A percentile compares a stretch with the other conserved stretches of the same genome.
Conservation (phyloP, 1,140 invertebrate species). For the Epicauta chinensis region DNA sequence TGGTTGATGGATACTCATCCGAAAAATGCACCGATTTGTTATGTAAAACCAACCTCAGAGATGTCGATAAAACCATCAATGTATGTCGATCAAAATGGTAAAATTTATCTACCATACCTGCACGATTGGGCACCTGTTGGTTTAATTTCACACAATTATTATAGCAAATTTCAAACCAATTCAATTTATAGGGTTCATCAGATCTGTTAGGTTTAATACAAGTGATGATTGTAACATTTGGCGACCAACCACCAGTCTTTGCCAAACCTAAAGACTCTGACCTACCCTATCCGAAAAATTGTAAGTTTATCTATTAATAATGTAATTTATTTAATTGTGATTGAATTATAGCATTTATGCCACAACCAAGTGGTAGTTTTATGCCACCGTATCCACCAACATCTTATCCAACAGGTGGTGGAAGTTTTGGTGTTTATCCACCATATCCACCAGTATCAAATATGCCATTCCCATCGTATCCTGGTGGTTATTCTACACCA, state of each 20-base stretch:
- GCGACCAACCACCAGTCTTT: slow-evolving; percentile 93
- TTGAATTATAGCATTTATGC: slow-evolving; percentile 51
- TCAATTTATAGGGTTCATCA: slow-evolving; percentile 59
- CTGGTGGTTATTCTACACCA: slow-evolving; percentile 36
- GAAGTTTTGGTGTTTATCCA: slow-evolving; percentile 29
- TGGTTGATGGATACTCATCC: slow-evolving; percentile 98
- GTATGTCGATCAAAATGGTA: slow-evolving; percentile 92
- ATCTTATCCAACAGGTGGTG: slow-evolving; percentile 25
- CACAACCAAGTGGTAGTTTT: slow-evolving; percentile 48
- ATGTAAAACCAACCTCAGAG: slow-evolving; percentile 88
- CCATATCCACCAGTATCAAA: slow-evolving; percentile 27
- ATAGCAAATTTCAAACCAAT: slow-evolving; percentile 12
- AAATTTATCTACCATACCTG: slow-evolving; percentile 94
- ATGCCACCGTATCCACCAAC: slow-evolving; percentile 35
- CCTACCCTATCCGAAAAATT: slow-evolving; percentile 57
- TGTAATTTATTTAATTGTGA: slow-evolving; percentile 4
- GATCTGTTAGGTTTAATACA: slow-evolving; percentile 82
- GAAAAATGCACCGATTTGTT: slow-evolving; percentile 94
- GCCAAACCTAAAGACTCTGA: slow-evolving; percentile 55
- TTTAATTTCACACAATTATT: not conserved
- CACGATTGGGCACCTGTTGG: slow-evolving; percentile 85
- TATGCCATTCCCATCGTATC: slow-evolving; percentile 28
- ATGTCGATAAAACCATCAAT: slow-evolving; percentile 95
- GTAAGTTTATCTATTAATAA: slow-evolving; percentile 34
- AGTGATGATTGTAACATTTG: slow-evolving; percentile 89